A percentile compares a stretch with the other conserved stretches of the same genome.
Conservation (phyloP, 2,888 invertebrate species). For the Latrodectus elegans region DNA sequence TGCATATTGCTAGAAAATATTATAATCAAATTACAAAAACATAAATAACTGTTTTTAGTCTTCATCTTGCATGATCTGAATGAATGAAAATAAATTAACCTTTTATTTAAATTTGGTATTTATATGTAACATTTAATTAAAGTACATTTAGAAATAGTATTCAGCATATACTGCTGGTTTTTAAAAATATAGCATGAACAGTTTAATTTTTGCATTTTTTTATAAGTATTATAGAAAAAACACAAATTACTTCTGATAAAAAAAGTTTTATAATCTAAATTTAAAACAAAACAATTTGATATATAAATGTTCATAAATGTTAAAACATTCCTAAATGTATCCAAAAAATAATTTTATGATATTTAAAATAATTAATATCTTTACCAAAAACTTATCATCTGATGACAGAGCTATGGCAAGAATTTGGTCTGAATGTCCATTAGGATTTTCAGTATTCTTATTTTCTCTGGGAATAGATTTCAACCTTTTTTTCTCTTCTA, state of each 20-base stretch:
- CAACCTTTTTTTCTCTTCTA: slow-evolving; percentile 73
- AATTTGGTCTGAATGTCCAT: slow-evolving; percentile 77
- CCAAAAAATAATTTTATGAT: neutral
- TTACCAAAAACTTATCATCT: slow-evolving; percentile 87
- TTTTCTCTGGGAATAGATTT: slow-evolving; percentile 74
- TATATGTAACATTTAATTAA: too few relatives aligned
- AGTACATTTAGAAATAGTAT: too few relatives aligned
- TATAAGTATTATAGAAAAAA: neutral
- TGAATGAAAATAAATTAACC: too few relatives aligned
- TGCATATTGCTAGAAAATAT: too few relatives aligned
- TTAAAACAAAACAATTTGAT: neutral
- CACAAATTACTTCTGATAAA: neutral
- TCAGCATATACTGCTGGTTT: too few relatives aligned
- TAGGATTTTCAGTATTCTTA: slow-evolving; percentile 73
- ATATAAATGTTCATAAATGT: too few relatives aligned
- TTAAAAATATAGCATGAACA: neutral
- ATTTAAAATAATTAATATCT: slow-evolving; percentile 72
- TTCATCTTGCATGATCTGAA: too few relatives aligned
- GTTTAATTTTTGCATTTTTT: neutral
- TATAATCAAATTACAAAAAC: too few relatives aligned
- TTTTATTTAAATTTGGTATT: too few relatives aligned
- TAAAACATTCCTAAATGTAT: neutral
- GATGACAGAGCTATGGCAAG: slow-evolving; percentile 83
- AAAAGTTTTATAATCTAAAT: neutral
- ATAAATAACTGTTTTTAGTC: too few relatives aligned